Evolutionary conservation across 2,888 invertebrate genomes (phyloP).

Genomic region (Tromatobia lineatoria): DNA sequence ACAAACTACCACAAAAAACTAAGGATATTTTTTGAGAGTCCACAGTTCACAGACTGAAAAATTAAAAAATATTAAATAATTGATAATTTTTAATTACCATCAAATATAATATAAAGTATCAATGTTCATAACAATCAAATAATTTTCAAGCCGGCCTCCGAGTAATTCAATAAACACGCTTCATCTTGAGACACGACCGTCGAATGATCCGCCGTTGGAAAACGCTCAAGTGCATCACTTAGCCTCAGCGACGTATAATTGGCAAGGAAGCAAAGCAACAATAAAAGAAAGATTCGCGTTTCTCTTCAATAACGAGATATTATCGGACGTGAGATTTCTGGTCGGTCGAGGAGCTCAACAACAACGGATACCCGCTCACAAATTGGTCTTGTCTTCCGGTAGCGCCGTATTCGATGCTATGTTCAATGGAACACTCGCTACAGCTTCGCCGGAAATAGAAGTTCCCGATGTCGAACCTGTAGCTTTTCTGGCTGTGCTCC

Average conservation of each 20-base stretch:
- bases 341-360: slow-evolving; percentile 91
- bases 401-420: slow-evolving; percentile 95
- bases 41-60: too few relatives aligned
- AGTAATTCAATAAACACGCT: slow-evolving; percentile 78
- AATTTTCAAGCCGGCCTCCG: slow-evolving; percentile 77
- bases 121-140: neutral
- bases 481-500: slow-evolving; percentile 91
- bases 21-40: too few relatives aligned
- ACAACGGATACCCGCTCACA: slow-evolving; percentile 92
- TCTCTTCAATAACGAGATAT: slow-evolving; percentile 89
- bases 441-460: slow-evolving; percentile 90
- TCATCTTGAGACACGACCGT: slow-evolving; percentile 76
- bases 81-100: too few relatives aligned
- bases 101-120: too few relatives aligned
- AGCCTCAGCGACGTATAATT: slow-evolving; percentile 86
- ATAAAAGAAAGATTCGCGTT: slow-evolving; percentile 92
- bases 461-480: slow-evolving; percentile 94
- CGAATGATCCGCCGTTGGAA: slow-evolving; percentile 74
- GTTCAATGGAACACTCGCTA: slow-evolving; percentile 92
- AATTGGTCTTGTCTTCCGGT: slow-evolving; percentile 92
- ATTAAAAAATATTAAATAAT: too few relatives aligned
- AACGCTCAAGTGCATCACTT: slow-evolving; percentile 69
- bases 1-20: too few relatives aligned
- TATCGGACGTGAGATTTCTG: slow-evolving; percentile 92
- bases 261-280: slow-evolving; percentile 92